phyloP scores from a whole-genome alignment of 37 sponge, comb jelly and placozoan species.

The Chondrilla cf. caribensis region DNA sequence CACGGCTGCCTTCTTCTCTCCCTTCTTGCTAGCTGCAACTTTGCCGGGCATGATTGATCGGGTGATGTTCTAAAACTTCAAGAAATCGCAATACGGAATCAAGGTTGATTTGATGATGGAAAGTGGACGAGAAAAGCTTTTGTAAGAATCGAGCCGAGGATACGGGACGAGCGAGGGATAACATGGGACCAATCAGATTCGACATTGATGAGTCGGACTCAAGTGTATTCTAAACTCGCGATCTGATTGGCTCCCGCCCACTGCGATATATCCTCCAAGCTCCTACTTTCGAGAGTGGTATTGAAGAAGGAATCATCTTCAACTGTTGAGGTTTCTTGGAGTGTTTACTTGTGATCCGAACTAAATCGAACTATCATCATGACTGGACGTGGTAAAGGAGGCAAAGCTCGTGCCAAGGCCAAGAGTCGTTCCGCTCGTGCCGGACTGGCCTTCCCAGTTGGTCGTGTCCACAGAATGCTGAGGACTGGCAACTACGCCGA shows the following conservation, averaged over 20 bases:
- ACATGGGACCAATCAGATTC: neutral
- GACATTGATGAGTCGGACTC: neutral
- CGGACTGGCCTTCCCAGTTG: conserved; percentile 82
- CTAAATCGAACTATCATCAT: neutral
- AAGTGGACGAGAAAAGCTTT: neutral
- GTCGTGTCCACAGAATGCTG: conserved; percentile 70
- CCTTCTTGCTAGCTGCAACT: conserved; percentile 67
- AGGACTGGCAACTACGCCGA: conserved; percentile 66
- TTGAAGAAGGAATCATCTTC: no score
- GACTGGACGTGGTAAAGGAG: conserved; percentile 81
- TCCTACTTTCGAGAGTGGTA: neutral
- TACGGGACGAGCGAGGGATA: neutral
- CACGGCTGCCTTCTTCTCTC: conserved; percentile 77
- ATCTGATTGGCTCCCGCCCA: neutral
- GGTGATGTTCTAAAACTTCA: neutral
- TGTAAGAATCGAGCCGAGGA: neutral
- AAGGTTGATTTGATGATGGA: neutral
- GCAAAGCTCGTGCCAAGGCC: conserved; percentile 55
- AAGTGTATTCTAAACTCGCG: neutral
- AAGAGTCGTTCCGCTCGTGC: conserved; percentile 73
- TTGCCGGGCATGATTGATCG: conserved; percentile 63
- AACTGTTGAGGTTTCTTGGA: neutral
- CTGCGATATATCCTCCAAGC: neutral
- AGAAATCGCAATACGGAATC: neutral
- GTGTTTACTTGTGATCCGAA: neutral